Evolutionary conservation across 1,140 invertebrate genomes (phyloP), one percentile per base, ranked within the genome.

Genomic region (Drusus annulatus): DNA sequence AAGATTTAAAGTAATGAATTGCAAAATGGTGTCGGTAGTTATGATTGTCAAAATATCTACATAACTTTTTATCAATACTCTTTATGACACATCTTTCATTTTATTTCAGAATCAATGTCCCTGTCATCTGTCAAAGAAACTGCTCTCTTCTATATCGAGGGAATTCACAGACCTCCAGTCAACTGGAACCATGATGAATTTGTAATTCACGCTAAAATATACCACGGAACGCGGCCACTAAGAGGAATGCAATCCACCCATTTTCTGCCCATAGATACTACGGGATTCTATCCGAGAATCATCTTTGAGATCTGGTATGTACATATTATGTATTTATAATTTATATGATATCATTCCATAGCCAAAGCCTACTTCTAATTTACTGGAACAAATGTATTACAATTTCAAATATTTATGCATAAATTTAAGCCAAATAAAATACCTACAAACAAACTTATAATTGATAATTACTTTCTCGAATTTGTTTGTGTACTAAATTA

Each of bases 121-220:
- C 92, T 94, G 2, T 91, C 93, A 4, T 93, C 93, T 75, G 91
- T 97, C 51, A 87, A 93, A 6, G 96, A 98, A 84, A 93, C 94
- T 16, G 92, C 97, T 25, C 88, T 97, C 54, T 92, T 98, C 25
- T 93, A 95, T 85, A 92, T 98, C 52, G 95, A 94, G 68, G 94
- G 95, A 56, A 90, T 98, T 21, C 96, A 98, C 87, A 91, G 96
- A 80, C 88, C 97, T 25, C 93, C 93, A 10, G 87, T 89, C 3
- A 91, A 93, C 50, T 98, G 96, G 96, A 92, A 92, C 78, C 95
- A 95, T 87, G 95, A 97, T 84, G 94, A 96, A 85, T 98, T 96
- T 85, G 91, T 94, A 74, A 91, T 98, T 13, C 93, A 93, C 62
- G 94, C 93, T 31, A 95, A 97, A 86, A 92, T 98, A 60, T 97